phyloP scores from a whole-genome alignment of 2,113 vertebrate genomes.

The Rissa tridactyla region DNA sequence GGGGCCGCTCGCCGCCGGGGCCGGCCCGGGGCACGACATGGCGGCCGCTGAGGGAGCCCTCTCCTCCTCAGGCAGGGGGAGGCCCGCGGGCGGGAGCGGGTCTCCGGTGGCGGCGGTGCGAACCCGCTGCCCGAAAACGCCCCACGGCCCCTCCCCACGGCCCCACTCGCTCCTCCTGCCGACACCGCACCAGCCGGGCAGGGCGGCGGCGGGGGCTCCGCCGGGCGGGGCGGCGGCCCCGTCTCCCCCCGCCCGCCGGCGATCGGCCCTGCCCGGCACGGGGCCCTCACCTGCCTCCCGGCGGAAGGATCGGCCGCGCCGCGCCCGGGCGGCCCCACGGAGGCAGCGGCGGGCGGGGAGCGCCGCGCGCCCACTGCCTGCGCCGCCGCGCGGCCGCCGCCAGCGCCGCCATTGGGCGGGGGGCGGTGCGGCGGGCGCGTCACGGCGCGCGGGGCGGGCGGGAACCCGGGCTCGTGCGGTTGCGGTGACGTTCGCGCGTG shows the following conservation, averaged over 20 bases:
- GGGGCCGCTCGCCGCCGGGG: too few relatives aligned
- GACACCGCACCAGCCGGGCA: background rate
- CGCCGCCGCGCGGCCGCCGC: background rate
- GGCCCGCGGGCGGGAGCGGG: background rate
- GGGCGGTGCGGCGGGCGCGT: background rate
- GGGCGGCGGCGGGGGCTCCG: background rate
- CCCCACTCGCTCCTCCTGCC: background rate
- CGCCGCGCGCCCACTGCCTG: background rate
- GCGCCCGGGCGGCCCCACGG: background rate
- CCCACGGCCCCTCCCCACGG: background rate
- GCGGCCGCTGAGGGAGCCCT: background rate
- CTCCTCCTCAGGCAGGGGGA: background rate
- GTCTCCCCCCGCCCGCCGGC: background rate
- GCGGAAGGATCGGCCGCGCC: background rate
- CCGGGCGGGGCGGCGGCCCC: background rate
- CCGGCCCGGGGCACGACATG: background rate
- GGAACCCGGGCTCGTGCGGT: too few relatives aligned
- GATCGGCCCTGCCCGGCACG: too few relatives aligned
- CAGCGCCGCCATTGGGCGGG: background rate
- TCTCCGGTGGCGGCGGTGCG: background rate
- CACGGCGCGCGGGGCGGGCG: background rate
- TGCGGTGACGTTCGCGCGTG: too few relatives aligned
- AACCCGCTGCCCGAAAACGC: background rate
- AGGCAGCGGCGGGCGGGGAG: background rate
- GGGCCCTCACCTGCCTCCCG: background rate